Conservation (phyloP, 2,888 invertebrate species). For the Psylliodes chrysocephalus region DNA sequence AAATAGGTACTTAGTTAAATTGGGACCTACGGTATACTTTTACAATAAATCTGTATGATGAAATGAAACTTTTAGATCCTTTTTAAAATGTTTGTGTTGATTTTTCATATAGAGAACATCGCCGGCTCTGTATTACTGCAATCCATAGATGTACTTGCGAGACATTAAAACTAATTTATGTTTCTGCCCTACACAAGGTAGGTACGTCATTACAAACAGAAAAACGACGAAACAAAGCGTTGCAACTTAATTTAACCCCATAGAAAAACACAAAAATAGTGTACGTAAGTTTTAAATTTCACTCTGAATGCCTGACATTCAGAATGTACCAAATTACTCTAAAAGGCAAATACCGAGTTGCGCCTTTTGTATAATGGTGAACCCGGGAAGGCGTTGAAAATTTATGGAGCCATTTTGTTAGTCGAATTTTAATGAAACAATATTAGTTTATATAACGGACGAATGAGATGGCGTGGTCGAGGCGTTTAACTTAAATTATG, state of each 20-base stretch:
- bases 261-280: not conserved
- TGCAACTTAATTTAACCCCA: not conserved
- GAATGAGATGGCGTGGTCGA: not conserved
- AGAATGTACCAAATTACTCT: conserved; percentile 20
- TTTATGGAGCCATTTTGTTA: conserved; percentile 30
- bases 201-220: not conserved
- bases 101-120: too few species aligned
- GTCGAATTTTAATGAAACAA: conserved; percentile 36
- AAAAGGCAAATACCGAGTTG: conserved; percentile 19
- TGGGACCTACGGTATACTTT: too few species aligned
- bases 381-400: conserved; percentile 24
- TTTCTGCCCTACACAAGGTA: too few species aligned
- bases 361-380: conserved; percentile 20
- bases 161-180: too few species aligned
- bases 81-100: too few species aligned
- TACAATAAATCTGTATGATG: too few species aligned
- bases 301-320: conserved; percentile 16
- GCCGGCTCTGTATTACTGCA: too few species aligned
- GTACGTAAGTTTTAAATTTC: conserved; percentile 17
- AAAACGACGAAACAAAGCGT: not conserved
- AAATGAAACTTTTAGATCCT: too few species aligned
- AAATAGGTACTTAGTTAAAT: too few species aligned
- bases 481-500: conserved; percentile 1
- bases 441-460: conserved; percentile 27
- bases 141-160: too few species aligned